Evolutionary conservation across 2,888 invertebrate species (phyloP).

Genomic region (Brachypterus glaber): DNA sequence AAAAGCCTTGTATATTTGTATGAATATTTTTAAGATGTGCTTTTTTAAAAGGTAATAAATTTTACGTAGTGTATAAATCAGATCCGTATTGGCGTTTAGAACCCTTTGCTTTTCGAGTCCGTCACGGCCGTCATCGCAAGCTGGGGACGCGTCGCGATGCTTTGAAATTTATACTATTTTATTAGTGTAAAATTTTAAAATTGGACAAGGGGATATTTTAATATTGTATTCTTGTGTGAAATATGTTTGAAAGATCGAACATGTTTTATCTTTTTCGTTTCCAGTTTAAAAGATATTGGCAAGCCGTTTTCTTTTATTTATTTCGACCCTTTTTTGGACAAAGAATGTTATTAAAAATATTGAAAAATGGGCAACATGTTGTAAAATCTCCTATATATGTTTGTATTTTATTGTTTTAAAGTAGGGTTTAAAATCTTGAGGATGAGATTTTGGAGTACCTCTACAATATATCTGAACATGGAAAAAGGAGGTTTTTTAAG

Average conservation of each 20-base stretch:
- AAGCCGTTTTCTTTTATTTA: slow-evolving; percentile 16
- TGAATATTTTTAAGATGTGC: too few species aligned
- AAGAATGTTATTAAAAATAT: too few species aligned
- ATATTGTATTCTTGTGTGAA: slow-evolving; percentile 27
- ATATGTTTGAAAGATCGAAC: slow-evolving; percentile 24
- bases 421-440: too few species aligned
- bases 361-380: too few species aligned
- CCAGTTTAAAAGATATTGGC: slow-evolving; percentile 31
- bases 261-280: too few species aligned
- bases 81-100: neutral
- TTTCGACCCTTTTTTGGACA: slow-evolving; percentile 18
- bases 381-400: too few species aligned
- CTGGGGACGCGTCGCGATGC: neutral
- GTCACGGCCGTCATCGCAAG: slow-evolving; percentile 28
- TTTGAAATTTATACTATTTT: slow-evolving; percentile 32
- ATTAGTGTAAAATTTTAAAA: slow-evolving; percentile 34
- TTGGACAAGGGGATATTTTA: slow-evolving; percentile 29
- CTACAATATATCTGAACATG: too few species aligned
- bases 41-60: too few species aligned
- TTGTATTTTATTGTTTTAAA: too few species aligned
- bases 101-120: neutral
- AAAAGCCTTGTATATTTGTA: too few species aligned
- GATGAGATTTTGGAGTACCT: too few species aligned
- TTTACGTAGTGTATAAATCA: neutral
- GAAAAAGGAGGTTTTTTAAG: too few species aligned